Evolutionary conservation across 2,888 invertebrate species (phyloP).

Genomic region (Helicoverpa assulta): DNA sequence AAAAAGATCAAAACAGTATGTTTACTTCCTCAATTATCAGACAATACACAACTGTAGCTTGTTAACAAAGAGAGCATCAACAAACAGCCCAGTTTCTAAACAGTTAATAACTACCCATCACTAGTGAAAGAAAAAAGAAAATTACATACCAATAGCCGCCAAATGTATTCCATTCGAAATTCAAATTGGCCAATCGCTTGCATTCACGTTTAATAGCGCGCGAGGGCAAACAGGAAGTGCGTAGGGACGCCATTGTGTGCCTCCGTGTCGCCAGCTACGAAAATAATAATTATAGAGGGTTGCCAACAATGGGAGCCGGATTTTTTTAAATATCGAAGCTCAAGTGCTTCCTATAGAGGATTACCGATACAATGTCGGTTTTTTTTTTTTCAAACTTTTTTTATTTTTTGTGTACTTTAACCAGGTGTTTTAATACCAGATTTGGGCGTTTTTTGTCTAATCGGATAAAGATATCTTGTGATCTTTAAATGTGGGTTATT

Average conservation of each 20-base stretch:
- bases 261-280: constrained; percentile 89
- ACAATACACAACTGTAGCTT: constrained; percentile 34
- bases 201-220: constrained; percentile 90
- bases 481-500: constrained; percentile 61
- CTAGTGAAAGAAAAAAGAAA: constrained; percentile 74
- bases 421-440: constrained; percentile 87
- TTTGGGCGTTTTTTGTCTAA: constrained; percentile 78
- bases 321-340: constrained; percentile 87
- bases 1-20: constrained; percentile 17
- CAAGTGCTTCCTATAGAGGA: constrained; percentile 89
- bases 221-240: constrained; percentile 89
- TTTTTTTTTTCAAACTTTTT: constrained; percentile 66
- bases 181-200: constrained; percentile 88
- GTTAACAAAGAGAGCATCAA: constrained; percentile 28
- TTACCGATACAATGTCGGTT: constrained; percentile 84
- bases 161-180: constrained; percentile 86
- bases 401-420: constrained; percentile 74
- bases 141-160: constrained; percentile 79
- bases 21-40: constrained; percentile 60
- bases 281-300: constrained; percentile 90
- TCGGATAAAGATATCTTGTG: constrained; percentile 78
- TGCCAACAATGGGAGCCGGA: constrained; percentile 80
- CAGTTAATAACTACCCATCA: constrained; percentile 62
- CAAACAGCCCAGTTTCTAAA: constrained; percentile 55
- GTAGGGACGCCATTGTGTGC: constrained; percentile 84